Evolutionary conservation across 2,888 invertebrate genomes (phyloP).

Genomic region (Cryptocephalus primarius): DNA sequence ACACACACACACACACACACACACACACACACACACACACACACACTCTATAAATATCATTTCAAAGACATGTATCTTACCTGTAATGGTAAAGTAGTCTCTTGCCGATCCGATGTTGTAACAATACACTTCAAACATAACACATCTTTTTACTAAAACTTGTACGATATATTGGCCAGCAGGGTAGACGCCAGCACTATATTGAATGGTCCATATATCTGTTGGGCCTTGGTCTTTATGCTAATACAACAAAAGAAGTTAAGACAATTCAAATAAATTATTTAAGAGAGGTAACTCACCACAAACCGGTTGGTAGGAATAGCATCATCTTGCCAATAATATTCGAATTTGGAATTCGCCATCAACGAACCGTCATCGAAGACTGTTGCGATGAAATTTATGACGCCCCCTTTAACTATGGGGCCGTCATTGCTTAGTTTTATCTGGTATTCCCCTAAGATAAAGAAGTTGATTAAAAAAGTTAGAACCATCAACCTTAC

Average conservation of each 20-base stretch:
- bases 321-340: constrained; percentile 51
- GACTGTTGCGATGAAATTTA: constrained; percentile 56
- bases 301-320: constrained; percentile 38
- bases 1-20: too few species aligned
- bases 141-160: constrained; percentile 39
- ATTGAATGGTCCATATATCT: constrained; percentile 53
- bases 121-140: constrained; percentile 32
- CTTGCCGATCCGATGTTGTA: constrained; percentile 33
- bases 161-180: constrained; percentile 50
- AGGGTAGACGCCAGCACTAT: constrained; percentile 41
- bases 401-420: constrained; percentile 58
- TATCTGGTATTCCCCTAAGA: constrained; percentile 2
- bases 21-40: too few species aligned
- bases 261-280: constrained; percentile 1
- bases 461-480: neutral
- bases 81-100: constrained; percentile 38
- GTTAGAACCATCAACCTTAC: too few species aligned
- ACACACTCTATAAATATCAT: neutral
- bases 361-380: constrained; percentile 32
- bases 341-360: constrained; percentile 41
- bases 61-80: constrained; percentile 27
- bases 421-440: constrained; percentile 45
- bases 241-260: constrained; percentile 25
- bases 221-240: constrained; percentile 39
- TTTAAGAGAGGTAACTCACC: constrained; percentile 30